Evolutionary conservation across 2,113 vertebrate species (phyloP).

Genomic region (Ellobius talpinus): DNA sequence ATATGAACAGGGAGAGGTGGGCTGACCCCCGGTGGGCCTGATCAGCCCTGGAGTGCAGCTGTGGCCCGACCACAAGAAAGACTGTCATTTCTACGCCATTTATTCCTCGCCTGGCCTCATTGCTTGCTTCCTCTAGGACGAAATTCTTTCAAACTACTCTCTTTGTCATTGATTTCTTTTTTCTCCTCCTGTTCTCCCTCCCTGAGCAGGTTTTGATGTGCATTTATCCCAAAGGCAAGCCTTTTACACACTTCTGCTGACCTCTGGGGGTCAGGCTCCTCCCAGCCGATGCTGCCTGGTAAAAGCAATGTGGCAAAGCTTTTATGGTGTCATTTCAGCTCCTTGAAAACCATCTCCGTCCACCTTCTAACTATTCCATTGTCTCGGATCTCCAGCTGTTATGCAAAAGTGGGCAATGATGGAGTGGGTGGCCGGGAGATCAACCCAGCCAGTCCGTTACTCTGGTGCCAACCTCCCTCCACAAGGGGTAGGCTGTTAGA

Average conservation of each 20-base stretch:
- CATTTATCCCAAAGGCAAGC: slow-evolving; percentile 68
- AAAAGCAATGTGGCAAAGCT: slow-evolving; percentile 86
- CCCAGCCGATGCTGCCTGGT: slow-evolving; percentile 82
- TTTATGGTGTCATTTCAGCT: slow-evolving; percentile 85
- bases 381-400: slow-evolving; percentile 77
- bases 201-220: slow-evolving; percentile 77
- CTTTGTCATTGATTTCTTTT: slow-evolving; percentile 80
- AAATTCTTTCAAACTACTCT: slow-evolving; percentile 87
- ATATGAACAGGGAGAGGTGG: slow-evolving; percentile 93
- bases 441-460: slow-evolving; percentile 4
- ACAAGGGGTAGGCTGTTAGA: neutral
- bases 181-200: neutral
- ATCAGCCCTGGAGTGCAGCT: slow-evolving; percentile 92
- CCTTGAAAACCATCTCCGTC: slow-evolving; percentile 82
- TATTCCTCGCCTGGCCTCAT: slow-evolving; percentile 91
- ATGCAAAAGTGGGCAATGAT: slow-evolving; percentile 61
- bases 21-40: slow-evolving; percentile 94
- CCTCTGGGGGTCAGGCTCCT: slow-evolving; percentile 83
- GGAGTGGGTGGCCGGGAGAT: neutral
- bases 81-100: slow-evolving; percentile 96
- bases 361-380: slow-evolving; percentile 81
- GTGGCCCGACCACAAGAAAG: slow-evolving; percentile 91
- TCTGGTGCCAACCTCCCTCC: slow-evolving; percentile 23
- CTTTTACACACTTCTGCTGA: slow-evolving; percentile 84
- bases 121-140: slow-evolving; percentile 87